Conservation (phyloP, 2,797 vertebrate species). For the Paratrypauchen microcephalus region DNA sequence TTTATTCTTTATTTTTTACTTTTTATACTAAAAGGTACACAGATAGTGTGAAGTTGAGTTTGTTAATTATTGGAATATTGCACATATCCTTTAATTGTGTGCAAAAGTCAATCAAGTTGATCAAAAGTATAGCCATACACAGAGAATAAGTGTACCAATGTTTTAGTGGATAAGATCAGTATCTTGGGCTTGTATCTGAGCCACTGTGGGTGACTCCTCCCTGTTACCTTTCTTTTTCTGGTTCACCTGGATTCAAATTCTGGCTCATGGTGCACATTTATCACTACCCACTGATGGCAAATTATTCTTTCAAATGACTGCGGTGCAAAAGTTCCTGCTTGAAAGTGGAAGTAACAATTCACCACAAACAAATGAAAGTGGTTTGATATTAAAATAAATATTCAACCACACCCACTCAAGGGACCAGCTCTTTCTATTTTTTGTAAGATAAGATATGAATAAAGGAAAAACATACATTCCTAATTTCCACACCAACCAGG, state of each 20-base stretch:
- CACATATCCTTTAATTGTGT: no score
- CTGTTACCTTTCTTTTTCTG: neutral
- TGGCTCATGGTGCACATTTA: neutral
- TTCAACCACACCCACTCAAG: neutral
- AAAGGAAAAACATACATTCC: neutral
- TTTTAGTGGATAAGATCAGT: neutral
- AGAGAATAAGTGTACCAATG: neutral
- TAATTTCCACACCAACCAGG: neutral
- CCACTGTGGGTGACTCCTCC: neutral
- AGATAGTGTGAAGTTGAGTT: no score
- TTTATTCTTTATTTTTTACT: no score
- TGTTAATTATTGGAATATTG: no score
- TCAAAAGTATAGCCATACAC: no score
- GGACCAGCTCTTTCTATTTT: neutral
- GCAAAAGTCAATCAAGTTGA: no score
- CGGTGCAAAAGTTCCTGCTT: conserved; percentile 25
- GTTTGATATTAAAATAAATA: neutral
- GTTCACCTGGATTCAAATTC: conserved; percentile 12
- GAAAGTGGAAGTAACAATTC: conserved; percentile 17
- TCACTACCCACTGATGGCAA: conserved; percentile 12
- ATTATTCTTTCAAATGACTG: conserved; percentile 27
- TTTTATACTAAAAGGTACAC: no score
- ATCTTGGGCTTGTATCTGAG: no score
- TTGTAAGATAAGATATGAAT: neutral
- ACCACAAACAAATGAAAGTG: neutral